phyloP scores from a whole-genome alignment of 2,888 invertebrate genomes.

The Latrodectus elegans region DNA sequence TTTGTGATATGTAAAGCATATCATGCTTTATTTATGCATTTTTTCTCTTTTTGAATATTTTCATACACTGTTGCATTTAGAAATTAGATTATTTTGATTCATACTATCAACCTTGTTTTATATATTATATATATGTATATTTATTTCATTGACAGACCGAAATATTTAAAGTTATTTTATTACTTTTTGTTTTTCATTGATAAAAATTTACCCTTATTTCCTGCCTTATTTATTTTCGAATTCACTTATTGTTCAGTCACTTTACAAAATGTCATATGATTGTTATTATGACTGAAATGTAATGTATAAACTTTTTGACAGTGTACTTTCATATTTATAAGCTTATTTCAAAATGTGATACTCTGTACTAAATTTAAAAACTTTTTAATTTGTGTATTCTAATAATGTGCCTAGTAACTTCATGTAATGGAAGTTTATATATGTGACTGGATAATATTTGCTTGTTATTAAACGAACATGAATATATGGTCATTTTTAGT shows the following conservation, averaged over 20 bases:
- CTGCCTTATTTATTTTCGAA: conserved; percentile 16
- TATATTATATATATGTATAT: not conserved
- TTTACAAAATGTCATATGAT: not conserved
- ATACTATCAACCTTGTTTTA: not conserved
- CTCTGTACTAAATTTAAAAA: not conserved
- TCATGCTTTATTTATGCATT: conserved; percentile 45
- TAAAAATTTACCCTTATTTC: conserved; percentile 20
- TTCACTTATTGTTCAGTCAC: not conserved
- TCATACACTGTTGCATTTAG: conserved; percentile 8
- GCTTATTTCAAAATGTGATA: not conserved
- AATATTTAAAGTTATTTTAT: conserved; percentile 10
- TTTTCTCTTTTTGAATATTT: conserved; percentile 32
- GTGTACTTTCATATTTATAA: not conserved
- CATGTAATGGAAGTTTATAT: conserved; percentile 16
- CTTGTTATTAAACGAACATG: not conserved
- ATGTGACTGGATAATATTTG: not conserved
- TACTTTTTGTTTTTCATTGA: conserved; percentile 29
- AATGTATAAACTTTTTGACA: too few relatives aligned
- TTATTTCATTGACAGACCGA: conserved; percentile 3
- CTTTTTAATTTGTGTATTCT: not conserved
- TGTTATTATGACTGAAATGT: not conserved
- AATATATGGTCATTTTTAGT: too few relatives aligned
- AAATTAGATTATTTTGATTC: not conserved
- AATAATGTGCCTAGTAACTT: conserved; percentile 23
- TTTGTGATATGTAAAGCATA: conserved; percentile 39